Percentiles rank a stretch among this genome's conserved stretches.
Evolutionary conservation across 1,140 invertebrate genomes (phyloP).

Genomic region (Magallana gigas): DNA sequence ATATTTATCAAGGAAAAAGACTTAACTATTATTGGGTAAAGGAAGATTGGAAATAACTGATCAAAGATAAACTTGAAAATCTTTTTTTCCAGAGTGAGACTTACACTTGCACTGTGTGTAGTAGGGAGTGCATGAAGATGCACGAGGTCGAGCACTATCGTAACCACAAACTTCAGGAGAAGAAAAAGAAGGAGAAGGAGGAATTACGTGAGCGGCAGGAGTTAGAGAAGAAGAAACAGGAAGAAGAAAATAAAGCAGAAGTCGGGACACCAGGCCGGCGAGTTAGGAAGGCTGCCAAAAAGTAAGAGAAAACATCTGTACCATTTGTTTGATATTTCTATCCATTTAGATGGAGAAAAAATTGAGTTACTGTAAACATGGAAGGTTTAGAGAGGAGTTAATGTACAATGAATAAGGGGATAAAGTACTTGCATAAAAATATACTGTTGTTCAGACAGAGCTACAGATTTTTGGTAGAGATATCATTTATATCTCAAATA

Average conservation of each 20-base stretch:
- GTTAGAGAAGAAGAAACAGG: background rate
- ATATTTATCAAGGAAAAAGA: no score
- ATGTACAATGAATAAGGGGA: no score
- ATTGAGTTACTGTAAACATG: no score
- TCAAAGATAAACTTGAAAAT: no score
- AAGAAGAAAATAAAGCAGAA: background rate
- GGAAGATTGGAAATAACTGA: no score
- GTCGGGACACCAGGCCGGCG: background rate
- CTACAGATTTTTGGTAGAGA: background rate
- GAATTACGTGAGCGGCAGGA: background rate
- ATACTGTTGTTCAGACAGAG: background rate
- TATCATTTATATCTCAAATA: no score
- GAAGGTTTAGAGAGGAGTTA: no score
- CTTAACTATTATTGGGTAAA: no score
- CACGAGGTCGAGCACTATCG: background rate
- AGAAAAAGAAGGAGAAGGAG: background rate
- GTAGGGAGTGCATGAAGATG: background rate
- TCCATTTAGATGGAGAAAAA: no score
- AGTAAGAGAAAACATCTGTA: background rate
- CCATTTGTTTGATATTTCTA: no score
- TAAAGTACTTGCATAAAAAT: background rate
- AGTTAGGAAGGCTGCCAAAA: slow-evolving; percentile 7
- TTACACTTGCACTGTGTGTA: background rate
- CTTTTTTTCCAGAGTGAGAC: background rate
- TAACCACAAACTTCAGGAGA: slow-evolving; percentile 1